These are phyloP conservation scores for Halichoerus grypus DNA, from an alignment of 2,113 vertebrate species.

Conservation along the genomic window DNA sequence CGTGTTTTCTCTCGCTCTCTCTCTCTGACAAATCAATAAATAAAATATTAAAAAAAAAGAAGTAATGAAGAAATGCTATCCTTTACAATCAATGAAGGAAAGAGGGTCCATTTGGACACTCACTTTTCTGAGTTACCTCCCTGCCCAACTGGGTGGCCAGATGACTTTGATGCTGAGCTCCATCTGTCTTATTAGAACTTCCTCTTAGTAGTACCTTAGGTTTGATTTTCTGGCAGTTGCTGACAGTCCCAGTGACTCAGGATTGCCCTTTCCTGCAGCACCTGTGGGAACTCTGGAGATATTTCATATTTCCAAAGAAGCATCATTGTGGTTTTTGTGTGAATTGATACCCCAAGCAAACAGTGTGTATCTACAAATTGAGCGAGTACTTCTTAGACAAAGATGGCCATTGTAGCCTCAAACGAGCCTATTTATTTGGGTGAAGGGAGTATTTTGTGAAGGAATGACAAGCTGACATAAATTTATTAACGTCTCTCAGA, in stretches of 20 bases:
- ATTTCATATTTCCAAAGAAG: not conserved
- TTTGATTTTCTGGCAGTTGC: not conserved
- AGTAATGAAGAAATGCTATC: not conserved
- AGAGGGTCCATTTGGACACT: not conserved
- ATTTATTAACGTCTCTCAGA: slow-evolving; percentile 78
- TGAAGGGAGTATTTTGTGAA: slow-evolving; percentile 68
- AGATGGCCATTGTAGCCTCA: slow-evolving; percentile 64
- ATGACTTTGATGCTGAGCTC: not conserved
- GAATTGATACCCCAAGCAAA: slow-evolving; percentile 5
- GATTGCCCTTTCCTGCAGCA: not conserved
- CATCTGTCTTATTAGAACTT: not conserved
- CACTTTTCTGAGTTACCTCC: not conserved
- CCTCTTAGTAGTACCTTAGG: not conserved
- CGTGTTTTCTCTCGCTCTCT: too few species aligned
- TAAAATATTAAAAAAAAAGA: not conserved
- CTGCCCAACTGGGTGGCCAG: not conserved
- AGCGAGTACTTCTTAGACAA: slow-evolving; percentile 62
- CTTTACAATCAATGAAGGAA: not conserved
- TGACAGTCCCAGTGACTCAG: not conserved
- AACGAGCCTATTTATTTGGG: slow-evolving; percentile 52
- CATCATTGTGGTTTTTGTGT: not conserved
- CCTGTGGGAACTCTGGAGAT: not conserved
- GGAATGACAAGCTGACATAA: slow-evolving; percentile 66
- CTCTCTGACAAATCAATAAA: not conserved
- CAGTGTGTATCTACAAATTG: slow-evolving; percentile 5